Evolutionary conservation across 2,797 vertebrate genomes (phyloP), one percentile per base, ranked within the genome.

Genomic region (Aeoliscus strigatus): DNA sequence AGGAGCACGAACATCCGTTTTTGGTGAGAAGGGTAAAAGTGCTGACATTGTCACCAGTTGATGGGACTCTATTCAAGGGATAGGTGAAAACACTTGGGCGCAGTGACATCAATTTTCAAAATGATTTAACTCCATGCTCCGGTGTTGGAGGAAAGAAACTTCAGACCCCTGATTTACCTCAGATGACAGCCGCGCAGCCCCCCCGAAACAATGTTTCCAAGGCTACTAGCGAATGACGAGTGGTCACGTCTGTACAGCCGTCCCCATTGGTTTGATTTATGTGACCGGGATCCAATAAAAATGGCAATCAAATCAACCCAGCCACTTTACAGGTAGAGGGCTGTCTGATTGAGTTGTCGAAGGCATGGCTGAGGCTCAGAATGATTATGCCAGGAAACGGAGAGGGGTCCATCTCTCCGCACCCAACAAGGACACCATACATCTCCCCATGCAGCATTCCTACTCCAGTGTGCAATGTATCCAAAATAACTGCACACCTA

Each of bases 401-500:
- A 83, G 82, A 85, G 60, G 81, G 88, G 81, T 87, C 85, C 87
- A 85, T 88, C 88, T 87, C 86, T 86, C 79, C 74, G 81, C 81
- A 36, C 65, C 85, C 87, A 89, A 88, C 89, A 91, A 92, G 90
- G 92, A 91, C 91, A 86, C 88, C 89, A 91, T 91, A 92, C 88
- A 92, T 92, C 88, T 93, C 90, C 78, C 81, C 66, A 31, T 66
- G 86, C 90, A 91, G 90, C 89, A 90, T 92, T 95, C 91, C 75
- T 89, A 91, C 92, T 93, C 91, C 90, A 81, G 91, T 90, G 89
- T 93, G 92, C 94, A 93, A 96, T 93, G 90, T 94, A 93, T 95
- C 94, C 95, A 95, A 97, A 93, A 96, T 95, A 96, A 91, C 91
- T 77, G 91, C 92, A 89, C 92, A 90, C 90, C 91, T 91, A 91